A percentile compares a stretch with the other conserved stretches of the same genome.
These are phyloP conservation scores for Diploptera punctata DNA, from an alignment of 2,888 invertebrate species.

Conservation along the genomic window DNA sequence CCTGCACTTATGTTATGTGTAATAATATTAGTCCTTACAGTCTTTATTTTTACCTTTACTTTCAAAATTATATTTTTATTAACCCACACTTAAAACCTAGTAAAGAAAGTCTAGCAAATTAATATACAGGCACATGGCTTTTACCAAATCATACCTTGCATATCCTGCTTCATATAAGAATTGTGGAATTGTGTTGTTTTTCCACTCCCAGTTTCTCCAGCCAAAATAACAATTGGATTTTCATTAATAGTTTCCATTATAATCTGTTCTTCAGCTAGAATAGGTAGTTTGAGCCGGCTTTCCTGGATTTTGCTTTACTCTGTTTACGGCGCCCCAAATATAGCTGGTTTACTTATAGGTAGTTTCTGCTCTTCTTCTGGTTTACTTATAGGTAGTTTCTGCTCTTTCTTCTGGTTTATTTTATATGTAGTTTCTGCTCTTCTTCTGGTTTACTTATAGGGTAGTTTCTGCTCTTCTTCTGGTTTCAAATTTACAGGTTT, in stretches of 20 bases:
- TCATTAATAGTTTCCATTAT: slow-evolving; percentile 96
- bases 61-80: too few relatives aligned
- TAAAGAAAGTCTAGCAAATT: too few relatives aligned
- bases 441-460: too few relatives aligned
- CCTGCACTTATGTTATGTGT: too few relatives aligned
- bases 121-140: too few relatives aligned
- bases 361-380: slow-evolving; percentile 49
- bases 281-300: slow-evolving; percentile 86
- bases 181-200: slow-evolving; percentile 99
- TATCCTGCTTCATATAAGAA: slow-evolving; percentile 98
- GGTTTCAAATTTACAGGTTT: too few relatives aligned
- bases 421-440: slow-evolving; percentile 40
- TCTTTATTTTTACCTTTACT: too few relatives aligned
- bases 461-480: neutral
- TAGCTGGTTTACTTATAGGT: slow-evolving; percentile 56
- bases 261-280: slow-evolving; percentile 89
- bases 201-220: slow-evolving; percentile 96
- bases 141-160: slow-evolving; percentile 66
- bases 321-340: slow-evolving; percentile 75
- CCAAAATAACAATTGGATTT: slow-evolving; percentile 83
- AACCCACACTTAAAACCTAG: too few relatives aligned
- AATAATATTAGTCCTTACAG: too few relatives aligned
- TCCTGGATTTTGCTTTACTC: slow-evolving; percentile 80
- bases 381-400: neutral
- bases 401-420: too few relatives aligned